These are phyloP conservation scores for Meda fulgida DNA, from an alignment of 2,797 vertebrate species.

Conservation along the genomic window DNA sequence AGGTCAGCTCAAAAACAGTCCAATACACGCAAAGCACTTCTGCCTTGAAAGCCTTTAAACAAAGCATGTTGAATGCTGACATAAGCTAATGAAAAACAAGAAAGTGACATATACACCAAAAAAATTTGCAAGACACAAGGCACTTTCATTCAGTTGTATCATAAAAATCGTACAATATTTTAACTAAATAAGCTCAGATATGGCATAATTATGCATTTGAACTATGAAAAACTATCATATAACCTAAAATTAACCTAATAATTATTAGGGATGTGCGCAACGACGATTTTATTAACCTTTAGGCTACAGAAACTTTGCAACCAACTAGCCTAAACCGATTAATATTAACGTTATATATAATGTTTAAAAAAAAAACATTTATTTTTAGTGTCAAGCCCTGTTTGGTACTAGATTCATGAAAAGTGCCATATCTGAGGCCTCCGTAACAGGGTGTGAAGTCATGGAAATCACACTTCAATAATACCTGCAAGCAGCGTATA, in stretches of 20 bases:
- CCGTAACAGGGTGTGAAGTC: neutral
- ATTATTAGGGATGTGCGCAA: too few relatives aligned
- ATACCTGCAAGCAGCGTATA: neutral
- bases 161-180: neutral
- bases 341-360: too few relatives aligned
- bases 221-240: neutral
- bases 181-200: neutral
- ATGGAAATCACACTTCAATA: neutral
- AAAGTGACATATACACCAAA: neutral
- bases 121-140: neutral
- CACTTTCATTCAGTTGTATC: slow-evolving; percentile 1
- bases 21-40: slow-evolving; percentile 23
- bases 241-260: neutral
- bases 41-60: slow-evolving; percentile 19
- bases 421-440: neutral
- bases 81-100: neutral
- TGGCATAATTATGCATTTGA: neutral
- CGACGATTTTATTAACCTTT: too few relatives aligned
- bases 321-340: too few relatives aligned
- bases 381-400: neutral
- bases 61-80: neutral
- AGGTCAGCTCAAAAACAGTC: slow-evolving; percentile 52
- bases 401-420: neutral
- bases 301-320: too few relatives aligned
- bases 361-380: too few relatives aligned